Evolutionary conservation across 2,888 invertebrate genomes (phyloP), one percentile per base, ranked within the genome.

Genomic region (Eudasyphora cyanicolor): DNA sequence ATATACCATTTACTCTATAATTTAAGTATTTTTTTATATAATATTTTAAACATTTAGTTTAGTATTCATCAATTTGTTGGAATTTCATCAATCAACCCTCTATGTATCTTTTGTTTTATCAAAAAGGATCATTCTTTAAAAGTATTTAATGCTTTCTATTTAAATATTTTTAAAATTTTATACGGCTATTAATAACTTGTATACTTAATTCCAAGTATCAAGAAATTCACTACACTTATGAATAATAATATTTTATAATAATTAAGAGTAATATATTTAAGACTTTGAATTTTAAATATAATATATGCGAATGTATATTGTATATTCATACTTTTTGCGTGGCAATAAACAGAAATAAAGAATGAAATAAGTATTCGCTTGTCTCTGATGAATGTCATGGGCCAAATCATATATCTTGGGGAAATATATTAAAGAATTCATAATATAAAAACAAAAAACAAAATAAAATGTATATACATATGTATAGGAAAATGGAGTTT

Each of bases 1-100:
- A 89, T 79, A 88, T 89, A 87, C 88, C 88, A 38, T 88, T 87
- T 82, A 84, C 83, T 19, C 70, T 86, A 45, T 86, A 86, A 82
- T 70, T 79, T 74, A 71, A 32, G 45, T 62, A 75, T 29, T 71
- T 73, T n/a, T 69, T 71, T 70, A 60, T 75, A 62, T 71, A 45
- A 19, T 3, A 24, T 54, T 54, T 24, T 10, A 27, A 21, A 1
- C 21, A 24, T 19, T 51, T 57, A 57, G 24, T 27, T 24, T 1
- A 62, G 8, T 32, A 6, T 14, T 32, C 17, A n/a, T n/a, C 29
- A 60, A 67, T 42, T 64, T 67, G 67, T 67, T 67, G 42, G 14
- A 67, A 67, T 67, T 67, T 67, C 21, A 24, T 67, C 1, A 24
- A 57, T 14, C n/a, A n/a, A n/a, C n/a, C n/a, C 2, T 57, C 12